Percentiles rank a stretch among this genome's conserved stretches.
phyloP scores from a whole-genome alignment of 2,113 vertebrate genomes.

The Rhinopomastus cyanomelas region DNA sequence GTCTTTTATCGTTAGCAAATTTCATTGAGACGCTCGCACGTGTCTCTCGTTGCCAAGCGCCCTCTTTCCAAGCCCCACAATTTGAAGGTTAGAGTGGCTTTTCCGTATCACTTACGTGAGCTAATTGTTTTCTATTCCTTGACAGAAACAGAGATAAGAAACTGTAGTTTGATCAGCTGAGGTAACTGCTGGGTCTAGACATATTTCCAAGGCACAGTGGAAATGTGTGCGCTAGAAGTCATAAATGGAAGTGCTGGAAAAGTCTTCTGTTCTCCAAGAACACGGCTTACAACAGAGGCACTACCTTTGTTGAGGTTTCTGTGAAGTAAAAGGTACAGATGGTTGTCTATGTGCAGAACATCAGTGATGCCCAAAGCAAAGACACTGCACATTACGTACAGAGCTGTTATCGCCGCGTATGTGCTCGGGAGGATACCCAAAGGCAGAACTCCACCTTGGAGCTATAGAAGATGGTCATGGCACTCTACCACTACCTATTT shows the following conservation, averaged over 20 bases:
- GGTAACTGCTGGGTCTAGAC: not conserved
- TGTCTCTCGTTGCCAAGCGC: not conserved
- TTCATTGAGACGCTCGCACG: not conserved
- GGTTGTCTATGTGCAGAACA: not conserved
- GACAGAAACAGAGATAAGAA: not conserved
- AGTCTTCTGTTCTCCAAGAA: not conserved
- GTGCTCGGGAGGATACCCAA: not conserved
- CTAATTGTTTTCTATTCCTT: not conserved
- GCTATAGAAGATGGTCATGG: not conserved
- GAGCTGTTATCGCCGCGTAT: not conserved
- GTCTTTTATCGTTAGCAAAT: not conserved
- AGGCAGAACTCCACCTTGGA: not conserved
- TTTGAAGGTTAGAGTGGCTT: not conserved
- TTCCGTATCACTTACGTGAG: not conserved
- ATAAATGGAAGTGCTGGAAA: not conserved
- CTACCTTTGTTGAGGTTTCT: too few relatives aligned
- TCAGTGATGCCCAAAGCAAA: not conserved
- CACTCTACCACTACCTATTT: not conserved
- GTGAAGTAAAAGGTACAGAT: constrained; percentile 21
- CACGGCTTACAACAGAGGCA: not conserved
- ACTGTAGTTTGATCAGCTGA: not conserved
- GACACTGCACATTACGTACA: constrained; percentile 15
- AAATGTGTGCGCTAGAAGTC: not conserved
- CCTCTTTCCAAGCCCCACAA: not conserved
- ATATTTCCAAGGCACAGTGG: not conserved